Evolutionary conservation across 1,140 invertebrate genomes (phyloP).

Genomic region (Aleiodes sp.): DNA sequence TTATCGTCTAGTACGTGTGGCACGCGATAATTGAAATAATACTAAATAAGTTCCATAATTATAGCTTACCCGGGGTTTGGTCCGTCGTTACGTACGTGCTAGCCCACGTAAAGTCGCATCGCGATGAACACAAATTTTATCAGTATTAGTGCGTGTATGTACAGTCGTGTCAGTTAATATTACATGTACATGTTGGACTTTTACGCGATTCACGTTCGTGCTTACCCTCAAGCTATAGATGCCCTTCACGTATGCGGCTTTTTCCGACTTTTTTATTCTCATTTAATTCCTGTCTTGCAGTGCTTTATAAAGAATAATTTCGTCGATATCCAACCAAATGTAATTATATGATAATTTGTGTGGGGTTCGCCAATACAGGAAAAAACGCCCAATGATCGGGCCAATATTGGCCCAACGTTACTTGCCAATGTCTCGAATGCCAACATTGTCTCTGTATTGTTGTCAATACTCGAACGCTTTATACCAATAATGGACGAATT

Average conservation of each 20-base stretch:
- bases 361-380: no score
- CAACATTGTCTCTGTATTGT: no score
- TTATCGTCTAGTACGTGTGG: conserved; percentile 51
- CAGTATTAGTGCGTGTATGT: conserved; percentile 20
- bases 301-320: no score
- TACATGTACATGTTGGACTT: conserved; percentile 20
- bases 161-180: not conserved
- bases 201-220: conserved; percentile 26
- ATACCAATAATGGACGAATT: no score
- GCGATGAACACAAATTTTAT: conserved; percentile 38
- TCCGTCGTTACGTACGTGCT: conserved; percentile 17
- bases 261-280: no score
- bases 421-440: no score
- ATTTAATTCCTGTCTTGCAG: no score
- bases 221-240: conserved; percentile 13
- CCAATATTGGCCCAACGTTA: no score
- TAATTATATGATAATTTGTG: no score
- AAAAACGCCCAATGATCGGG: no score
- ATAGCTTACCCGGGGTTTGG: conserved; percentile 41
- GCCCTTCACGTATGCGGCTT: conserved; percentile 16
- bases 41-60: conserved; percentile 57
- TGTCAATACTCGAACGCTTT: no score
- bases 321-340: no score
- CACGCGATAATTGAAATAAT: conserved; percentile 61
- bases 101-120: conserved; percentile 3